phyloP scores from a whole-genome alignment of 2,797 vertebrate species.

The Sciurus carolinensis region DNA sequence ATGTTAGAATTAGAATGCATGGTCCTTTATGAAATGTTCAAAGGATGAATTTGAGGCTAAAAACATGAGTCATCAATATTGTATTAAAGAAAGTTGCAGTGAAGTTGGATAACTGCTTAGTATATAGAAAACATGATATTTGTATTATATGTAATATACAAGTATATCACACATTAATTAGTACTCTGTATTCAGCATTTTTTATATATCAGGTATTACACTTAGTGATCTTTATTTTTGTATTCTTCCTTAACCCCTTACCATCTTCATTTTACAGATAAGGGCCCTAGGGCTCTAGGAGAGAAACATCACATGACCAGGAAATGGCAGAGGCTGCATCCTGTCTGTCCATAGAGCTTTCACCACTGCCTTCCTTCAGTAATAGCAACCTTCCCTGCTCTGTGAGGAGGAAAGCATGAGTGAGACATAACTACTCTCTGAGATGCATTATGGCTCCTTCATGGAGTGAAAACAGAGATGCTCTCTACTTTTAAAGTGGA shows the following conservation, averaged over 20 bases:
- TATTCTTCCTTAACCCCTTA: neutral
- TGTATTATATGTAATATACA: neutral
- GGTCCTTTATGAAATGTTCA: neutral
- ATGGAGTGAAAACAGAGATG: neutral
- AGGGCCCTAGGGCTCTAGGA: neutral
- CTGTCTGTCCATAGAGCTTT: neutral
- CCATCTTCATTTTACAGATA: neutral
- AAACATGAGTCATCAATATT: neutral
- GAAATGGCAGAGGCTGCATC: neutral
- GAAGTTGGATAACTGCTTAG: neutral
- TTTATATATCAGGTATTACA: neutral
- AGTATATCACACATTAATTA: constrained; percentile 1
- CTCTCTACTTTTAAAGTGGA: neutral
- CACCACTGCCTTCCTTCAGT: neutral
- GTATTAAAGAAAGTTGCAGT: neutral
- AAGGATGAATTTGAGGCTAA: constrained; percentile 18
- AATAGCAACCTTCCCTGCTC: neutral
- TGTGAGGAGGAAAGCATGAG: neutral
- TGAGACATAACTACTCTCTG: neutral
- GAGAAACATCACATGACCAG: neutral
- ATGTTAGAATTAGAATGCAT: constrained; percentile 2
- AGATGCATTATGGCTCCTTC: neutral
- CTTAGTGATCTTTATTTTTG: neutral
- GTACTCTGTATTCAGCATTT: neutral
- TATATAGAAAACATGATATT: neutral